phyloP scores from a whole-genome alignment of 2,888 invertebrate species.

The Pinctada fucata region DNA sequence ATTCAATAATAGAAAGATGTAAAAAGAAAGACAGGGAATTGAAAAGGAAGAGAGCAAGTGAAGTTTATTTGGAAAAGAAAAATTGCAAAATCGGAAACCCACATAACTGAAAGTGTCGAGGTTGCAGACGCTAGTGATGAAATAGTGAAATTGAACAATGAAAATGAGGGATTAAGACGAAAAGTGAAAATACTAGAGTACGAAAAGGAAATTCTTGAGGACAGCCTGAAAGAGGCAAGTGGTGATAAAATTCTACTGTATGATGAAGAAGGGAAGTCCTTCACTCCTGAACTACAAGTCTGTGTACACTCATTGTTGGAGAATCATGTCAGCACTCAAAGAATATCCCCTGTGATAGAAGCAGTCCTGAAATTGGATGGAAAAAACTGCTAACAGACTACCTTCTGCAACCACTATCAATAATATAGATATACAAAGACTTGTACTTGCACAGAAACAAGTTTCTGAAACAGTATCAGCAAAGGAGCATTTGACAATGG shows the following conservation, averaged over 20 bases:
- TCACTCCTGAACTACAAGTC: slow-evolving; percentile 20
- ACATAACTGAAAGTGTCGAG: neutral
- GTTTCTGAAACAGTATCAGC: neutral
- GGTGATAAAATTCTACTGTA: slow-evolving; percentile 9
- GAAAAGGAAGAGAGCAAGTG: slow-evolving; percentile 6
- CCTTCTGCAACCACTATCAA: slow-evolving; percentile 28
- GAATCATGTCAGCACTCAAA: slow-evolving; percentile 25
- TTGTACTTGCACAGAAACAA: slow-evolving; percentile 31
- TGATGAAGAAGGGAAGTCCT: slow-evolving; percentile 28
- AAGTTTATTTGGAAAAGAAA: slow-evolving; percentile 4
- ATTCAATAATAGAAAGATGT: neutral
- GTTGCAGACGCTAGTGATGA: slow-evolving; percentile 6
- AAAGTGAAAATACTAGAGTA: slow-evolving; percentile 10
- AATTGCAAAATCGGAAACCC: slow-evolving; percentile 7
- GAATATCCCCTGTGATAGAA: slow-evolving; percentile 21
- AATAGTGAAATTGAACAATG: neutral
- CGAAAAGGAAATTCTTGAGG: slow-evolving; percentile 13
- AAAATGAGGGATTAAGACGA: slow-evolving; percentile 8
- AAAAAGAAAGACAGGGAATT: slow-evolving; percentile 7
- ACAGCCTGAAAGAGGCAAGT: neutral
- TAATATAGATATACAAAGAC: slow-evolving; percentile 33
- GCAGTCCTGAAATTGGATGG: slow-evolving; percentile 13
- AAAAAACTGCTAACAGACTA: slow-evolving; percentile 20
- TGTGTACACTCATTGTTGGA: slow-evolving; percentile 30
- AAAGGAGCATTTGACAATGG: neutral